Percentiles rank a stretch among this genome's conserved stretches.
Conservation (phyloP, 2,113 vertebrate species). For the Pristiophorus japonicus region DNA sequence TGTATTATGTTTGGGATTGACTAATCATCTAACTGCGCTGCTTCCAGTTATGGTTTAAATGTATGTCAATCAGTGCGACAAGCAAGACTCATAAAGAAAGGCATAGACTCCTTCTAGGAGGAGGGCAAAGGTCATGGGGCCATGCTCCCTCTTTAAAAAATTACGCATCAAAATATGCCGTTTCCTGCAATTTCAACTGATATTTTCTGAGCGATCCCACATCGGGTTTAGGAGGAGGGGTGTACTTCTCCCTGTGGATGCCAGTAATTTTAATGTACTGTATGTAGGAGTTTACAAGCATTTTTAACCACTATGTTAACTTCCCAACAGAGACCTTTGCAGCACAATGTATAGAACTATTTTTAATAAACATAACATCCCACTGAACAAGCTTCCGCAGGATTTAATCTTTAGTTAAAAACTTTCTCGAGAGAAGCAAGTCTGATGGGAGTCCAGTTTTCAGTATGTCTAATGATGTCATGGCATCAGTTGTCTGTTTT, state of each 20-base stretch:
- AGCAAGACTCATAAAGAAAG: neutral
- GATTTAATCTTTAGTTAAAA: slow-evolving; percentile 29
- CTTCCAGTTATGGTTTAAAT: neutral
- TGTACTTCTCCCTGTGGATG: neutral
- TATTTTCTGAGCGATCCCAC: slow-evolving; percentile 31
- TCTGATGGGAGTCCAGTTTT: neutral
- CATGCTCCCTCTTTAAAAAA: slow-evolving; percentile 29
- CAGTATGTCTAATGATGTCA: slow-evolving; percentile 30
- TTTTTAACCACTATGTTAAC: slow-evolving; percentile 20
- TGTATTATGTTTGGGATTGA: neutral
- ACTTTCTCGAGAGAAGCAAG: slow-evolving; percentile 21
- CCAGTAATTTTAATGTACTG: slow-evolving; percentile 27
- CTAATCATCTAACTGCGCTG: neutral
- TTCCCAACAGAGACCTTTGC: neutral
- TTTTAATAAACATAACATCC: slow-evolving; percentile 27
- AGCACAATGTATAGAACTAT: neutral
- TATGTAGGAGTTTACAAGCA: slow-evolving; percentile 4
- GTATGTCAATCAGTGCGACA: neutral
- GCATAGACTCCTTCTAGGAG: neutral
- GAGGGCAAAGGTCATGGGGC: neutral
- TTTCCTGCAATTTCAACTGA: slow-evolving; percentile 30
- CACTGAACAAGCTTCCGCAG: neutral
- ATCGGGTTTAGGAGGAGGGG: neutral
- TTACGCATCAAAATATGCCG: slow-evolving; percentile 16
- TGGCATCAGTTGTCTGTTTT: slow-evolving; percentile 32